Evolutionary conservation across 2,113 vertebrate genomes (phyloP).

Genomic region (Silurus meridionalis): DNA sequence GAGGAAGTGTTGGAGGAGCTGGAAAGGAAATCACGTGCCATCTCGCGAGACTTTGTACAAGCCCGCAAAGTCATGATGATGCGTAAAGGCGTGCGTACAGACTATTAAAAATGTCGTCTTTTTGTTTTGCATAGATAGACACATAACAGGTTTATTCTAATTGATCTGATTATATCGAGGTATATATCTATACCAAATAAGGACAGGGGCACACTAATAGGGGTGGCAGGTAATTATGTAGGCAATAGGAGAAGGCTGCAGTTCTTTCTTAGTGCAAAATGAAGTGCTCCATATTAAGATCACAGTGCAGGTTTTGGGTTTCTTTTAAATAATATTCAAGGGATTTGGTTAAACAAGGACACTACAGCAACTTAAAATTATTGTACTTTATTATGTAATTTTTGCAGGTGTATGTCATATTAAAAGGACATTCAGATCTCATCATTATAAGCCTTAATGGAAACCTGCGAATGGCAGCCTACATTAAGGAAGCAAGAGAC

Average conservation of each 20-base stretch:
- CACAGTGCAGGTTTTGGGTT: background rate
- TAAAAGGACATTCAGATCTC: background rate
- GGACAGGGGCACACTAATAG: background rate
- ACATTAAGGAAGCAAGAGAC: background rate
- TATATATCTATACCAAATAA: background rate
- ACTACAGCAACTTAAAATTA: background rate
- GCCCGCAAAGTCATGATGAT: conserved; percentile 45
- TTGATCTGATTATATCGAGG: background rate
- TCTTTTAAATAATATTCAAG: background rate
- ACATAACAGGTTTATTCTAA: background rate
- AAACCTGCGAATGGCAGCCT: background rate
- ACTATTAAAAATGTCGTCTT: background rate
- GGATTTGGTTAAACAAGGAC: background rate
- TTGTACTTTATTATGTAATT: background rate
- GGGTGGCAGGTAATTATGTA: background rate
- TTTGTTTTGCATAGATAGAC: background rate
- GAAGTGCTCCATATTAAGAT: background rate
- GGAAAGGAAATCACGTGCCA: conserved; percentile 39
- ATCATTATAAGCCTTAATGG: background rate
- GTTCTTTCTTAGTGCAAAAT: background rate
- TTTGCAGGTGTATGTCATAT: background rate
- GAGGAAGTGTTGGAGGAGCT: conserved; percentile 42
- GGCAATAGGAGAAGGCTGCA: background rate
- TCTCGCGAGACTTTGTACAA: conserved; percentile 42
- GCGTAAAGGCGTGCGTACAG: background rate